Evolutionary conservation across 2,888 invertebrate species (phyloP), one percentile per base, ranked within the genome.

Genomic region (Plagodis pulveraria): DNA sequence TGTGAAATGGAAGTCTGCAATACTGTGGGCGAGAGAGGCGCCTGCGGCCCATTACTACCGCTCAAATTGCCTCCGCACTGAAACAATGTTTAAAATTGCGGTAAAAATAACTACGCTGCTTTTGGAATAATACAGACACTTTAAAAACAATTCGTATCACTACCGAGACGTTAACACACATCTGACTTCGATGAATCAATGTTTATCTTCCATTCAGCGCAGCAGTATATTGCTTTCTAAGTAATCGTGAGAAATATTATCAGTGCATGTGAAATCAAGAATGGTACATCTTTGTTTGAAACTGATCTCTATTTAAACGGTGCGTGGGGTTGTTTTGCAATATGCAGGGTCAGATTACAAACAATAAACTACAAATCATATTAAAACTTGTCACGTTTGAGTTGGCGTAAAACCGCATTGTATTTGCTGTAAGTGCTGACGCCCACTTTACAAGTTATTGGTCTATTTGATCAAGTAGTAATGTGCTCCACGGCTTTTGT

Each of bases 11-110:
- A 83, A 78, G 84, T 89, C 80, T 91, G 91, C 85, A 91, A 78
- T 78, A 89, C 87, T 80, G 89, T 89, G 74, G 92, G 91, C 78
- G 92, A 92, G 63, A 92, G 88, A 73, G 91, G 91, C 80, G 86
- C 91, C 83, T 86, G 91, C 69, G 86, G 90, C 78, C 90, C 91
- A 89, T 90, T 89, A 84, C 87, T 90, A 75, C 83, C 87, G 82
- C 83, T 86, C 73, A 86, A 84, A 69, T 78, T 89, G 73, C 87
- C 90, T 76, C 88, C 89, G 70, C 87, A 83, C 92, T 92, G 80
- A 52, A 87, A 88, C 78, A 81, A 84, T 45, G 73, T 73, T 72
- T 68, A 57, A 70, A 70, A 76, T 71, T 76, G 74, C 65, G 68
- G 65, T 80, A 78, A 76, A 81, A 79, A 79, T 80, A 78, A 71